Evolutionary conservation across 2,797 vertebrate genomes (phyloP), one percentile per base, ranked within the genome.

Genomic region (Atherinosoma microstoma): DNA sequence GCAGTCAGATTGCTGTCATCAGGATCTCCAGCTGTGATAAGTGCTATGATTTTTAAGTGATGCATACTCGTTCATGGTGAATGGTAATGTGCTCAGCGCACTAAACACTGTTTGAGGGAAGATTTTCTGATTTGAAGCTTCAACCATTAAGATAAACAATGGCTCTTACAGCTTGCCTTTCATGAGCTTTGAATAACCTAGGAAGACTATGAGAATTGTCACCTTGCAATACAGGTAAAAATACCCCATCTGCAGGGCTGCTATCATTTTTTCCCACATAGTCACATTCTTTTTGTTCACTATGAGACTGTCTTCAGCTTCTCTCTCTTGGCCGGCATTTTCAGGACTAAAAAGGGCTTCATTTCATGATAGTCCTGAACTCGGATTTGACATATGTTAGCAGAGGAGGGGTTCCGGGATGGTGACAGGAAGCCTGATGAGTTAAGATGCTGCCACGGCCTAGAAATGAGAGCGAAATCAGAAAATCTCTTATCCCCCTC

Each of bases 121-220:
- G 10, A 73, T 57, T 62, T 51, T 36, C 63, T 42, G 27, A 75
- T 67, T 66, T 56, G n/a, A 70, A 62, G 29, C 71, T 86, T 94
- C 96, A 49, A 68, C 76, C 56, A 71, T 97, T 95, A 16, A 95
- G 96, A 93, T 96, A 97, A 92, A 97, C 95, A 53, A 95, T 94
- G 38, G 95, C 95, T 82, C 95, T 94, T 84, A 95, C 95, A 95
- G 94, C 70, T 83, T 87, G 64, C 96, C 94, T 88, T 94, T 94
- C 86, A 91, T 94, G 11, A 96, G 93, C 95, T 95, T 95, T 45
- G 27, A 45, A 6, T 40, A 29, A 56, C 11, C 51, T 15, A 7
- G 5, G 94, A 95, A 35, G 96, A 97, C 27, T 27, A 49, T 1
- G 0, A 47, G 42, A 77, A 94, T 95, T 95, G 95, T 93, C 95